These are phyloP conservation scores for Rynchops niger DNA, from an alignment of 2,113 vertebrate genomes.

Conservation along the genomic window DNA sequence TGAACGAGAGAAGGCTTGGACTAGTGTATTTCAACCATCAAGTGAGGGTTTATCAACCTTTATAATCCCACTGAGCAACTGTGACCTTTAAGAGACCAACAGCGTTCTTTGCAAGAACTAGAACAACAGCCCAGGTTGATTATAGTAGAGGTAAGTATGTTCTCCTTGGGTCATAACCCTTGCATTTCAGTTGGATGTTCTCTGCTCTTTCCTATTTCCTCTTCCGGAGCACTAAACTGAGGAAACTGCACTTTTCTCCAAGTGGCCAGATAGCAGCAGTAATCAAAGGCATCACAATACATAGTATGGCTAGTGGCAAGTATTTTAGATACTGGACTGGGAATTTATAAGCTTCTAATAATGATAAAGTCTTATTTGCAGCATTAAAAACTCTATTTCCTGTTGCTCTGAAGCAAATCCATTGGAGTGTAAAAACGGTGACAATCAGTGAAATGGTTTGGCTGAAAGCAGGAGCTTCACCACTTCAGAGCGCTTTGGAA, in stretches of 20 bases:
- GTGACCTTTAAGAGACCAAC: neutral
- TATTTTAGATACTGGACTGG: neutral
- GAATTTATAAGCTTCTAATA: neutral
- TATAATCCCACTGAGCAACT: neutral
- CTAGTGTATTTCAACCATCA: neutral
- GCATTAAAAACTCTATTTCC: neutral
- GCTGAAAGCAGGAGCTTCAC: neutral
- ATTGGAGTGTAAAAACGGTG: neutral
- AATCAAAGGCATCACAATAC: neutral
- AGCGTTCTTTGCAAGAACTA: neutral
- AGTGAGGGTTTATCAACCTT: neutral
- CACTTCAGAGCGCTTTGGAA: rapidly evolving
- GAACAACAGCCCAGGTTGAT: neutral
- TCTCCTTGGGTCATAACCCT: neutral
- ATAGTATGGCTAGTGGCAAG: neutral
- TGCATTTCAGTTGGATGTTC: neutral
- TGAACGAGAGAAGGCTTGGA: neutral
- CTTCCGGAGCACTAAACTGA: neutral
- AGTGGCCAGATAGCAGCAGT: neutral
- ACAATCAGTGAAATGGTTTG: neutral
- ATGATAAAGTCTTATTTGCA: neutral
- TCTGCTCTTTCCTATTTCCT: neutral
- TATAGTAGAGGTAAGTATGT: neutral
- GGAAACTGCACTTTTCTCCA: neutral
- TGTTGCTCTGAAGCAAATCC: neutral